Conservation (phyloP, 1,140 invertebrate genomes). For the Trissolcus basalis region DNA sequence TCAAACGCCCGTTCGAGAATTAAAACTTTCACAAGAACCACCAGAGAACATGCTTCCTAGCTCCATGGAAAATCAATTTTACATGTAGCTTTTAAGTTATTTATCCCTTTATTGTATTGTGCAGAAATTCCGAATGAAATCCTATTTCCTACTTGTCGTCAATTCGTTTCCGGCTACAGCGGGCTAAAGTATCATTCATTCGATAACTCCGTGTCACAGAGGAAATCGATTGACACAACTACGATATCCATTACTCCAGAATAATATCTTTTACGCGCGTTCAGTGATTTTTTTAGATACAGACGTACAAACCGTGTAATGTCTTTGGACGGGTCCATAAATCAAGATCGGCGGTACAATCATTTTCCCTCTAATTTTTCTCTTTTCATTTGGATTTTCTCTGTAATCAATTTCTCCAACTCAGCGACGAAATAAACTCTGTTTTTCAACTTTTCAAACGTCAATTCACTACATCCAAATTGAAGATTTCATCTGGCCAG, state of each 20-base stretch:
- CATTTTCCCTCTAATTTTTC: conserved; percentile 7
- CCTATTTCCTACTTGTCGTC: conserved; percentile 53
- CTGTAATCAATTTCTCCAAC: neutral
- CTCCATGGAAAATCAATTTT: conserved; percentile 29
- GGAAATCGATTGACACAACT: conserved; percentile 55
- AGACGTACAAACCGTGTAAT: conserved; percentile 29
- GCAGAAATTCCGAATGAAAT: conserved; percentile 53
- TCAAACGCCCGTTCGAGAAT: too few relatives aligned
- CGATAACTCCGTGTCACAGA: conserved; percentile 40
- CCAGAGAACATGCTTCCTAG: too few relatives aligned
- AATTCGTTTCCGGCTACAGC: conserved; percentile 41
- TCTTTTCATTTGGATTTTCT: neutral
- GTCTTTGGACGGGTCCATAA: conserved; percentile 30
- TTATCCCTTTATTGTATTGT: conserved; percentile 21
- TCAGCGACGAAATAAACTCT: neutral
- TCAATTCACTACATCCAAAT: too few relatives aligned
- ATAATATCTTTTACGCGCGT: conserved; percentile 47
- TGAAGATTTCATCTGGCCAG: too few relatives aligned
- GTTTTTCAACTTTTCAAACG: too few relatives aligned
- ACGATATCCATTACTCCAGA: conserved; percentile 48
- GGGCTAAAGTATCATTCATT: conserved; percentile 48
- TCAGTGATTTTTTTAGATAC: conserved; percentile 43
- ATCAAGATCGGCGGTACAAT: conserved; percentile 16
- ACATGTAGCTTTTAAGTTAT: conserved; percentile 36
- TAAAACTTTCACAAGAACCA: too few relatives aligned